Evolutionary conservation across 2,113 vertebrate genomes (phyloP).

Genomic region (Camelus dromedarius): DNA sequence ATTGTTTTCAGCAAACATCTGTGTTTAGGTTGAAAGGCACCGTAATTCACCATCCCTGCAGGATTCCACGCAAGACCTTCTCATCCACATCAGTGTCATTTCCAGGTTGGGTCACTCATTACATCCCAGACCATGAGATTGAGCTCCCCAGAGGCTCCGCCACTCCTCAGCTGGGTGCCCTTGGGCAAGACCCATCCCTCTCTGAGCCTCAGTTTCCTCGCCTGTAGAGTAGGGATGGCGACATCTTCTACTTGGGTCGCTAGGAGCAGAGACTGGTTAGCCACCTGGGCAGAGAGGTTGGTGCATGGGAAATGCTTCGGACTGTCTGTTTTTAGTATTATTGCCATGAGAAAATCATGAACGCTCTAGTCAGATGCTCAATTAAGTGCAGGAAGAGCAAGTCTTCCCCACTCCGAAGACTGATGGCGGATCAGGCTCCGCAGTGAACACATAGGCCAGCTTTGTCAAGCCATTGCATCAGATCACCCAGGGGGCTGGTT

Average conservation of each 20-base stretch:
- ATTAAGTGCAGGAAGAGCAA: neutral
- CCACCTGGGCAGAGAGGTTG: neutral
- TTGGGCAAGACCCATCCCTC: neutral
- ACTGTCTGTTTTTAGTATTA: too few species aligned
- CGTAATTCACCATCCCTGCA: neutral
- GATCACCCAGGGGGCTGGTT: neutral
- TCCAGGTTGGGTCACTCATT: neutral
- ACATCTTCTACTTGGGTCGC: neutral
- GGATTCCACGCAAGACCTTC: neutral
- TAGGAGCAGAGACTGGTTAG: neutral
- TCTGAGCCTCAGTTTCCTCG: neutral
- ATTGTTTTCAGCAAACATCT: neutral
- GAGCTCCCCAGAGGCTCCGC: neutral
- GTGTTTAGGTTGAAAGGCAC: neutral
- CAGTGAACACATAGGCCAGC: neutral
- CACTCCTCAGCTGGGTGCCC: neutral
- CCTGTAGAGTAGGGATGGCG: neutral
- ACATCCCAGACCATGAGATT: fast-evolving
- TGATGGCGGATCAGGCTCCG: neutral
- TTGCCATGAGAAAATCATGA: neutral
- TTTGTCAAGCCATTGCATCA: neutral
- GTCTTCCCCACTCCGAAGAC: neutral
- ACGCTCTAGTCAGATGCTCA: neutral
- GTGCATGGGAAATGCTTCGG: neutral
- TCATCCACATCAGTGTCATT: fast-evolving